Base-by-base conservation (phyloP, 2,888 invertebrate genomes). In the Teleogryllus oceanicus region DNA sequence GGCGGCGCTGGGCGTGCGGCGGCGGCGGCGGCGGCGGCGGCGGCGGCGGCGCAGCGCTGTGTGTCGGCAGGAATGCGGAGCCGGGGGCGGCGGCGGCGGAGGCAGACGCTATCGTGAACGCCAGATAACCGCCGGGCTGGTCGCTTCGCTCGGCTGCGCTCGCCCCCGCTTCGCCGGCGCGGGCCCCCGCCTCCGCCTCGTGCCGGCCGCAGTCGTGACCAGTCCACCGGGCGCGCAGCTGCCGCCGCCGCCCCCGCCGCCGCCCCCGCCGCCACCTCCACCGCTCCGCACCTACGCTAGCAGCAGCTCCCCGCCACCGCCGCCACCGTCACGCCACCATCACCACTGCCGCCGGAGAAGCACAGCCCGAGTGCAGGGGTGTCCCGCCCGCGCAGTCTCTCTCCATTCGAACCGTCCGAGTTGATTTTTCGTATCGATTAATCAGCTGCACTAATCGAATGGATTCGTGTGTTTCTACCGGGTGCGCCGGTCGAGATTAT, bases 31-130 rank as follows among this genome's bases (percentile, higher is more conserved):
- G 62, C 62, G n/a, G 62, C 13, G 62, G 62, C 62, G 62, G 62
- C 13, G 62, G 62, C 62, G 62, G 62, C 62, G 62, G 37, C 37
- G 37, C 37, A 37, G 37, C 37, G 37, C 37, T 37, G 37, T 37
- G 37, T 37, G 37, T 37, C 37, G 37, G 62, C 62, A 62, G 62
- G 62, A 62, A 62, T 62, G 62, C 62, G 62, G 62, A 62, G 62
- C 62, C 62, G 62, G 62, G 4, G 62, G 62, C 62, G 62, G 62
- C 62, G 62, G 62, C 13, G 62, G 62, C 11, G 62, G 62, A 62
- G 62, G 62, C 62, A 62, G 62, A 62, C 62, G 62, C 16, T 62
- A 62, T 62, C 62, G 62, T 62, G 62, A 62, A 62, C 62, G 62
- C 62, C 62, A 62, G 62, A 62, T 62, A 62, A 62, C 62, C 62